These are phyloP conservation scores for Spilosoma lubricipeda DNA, from an alignment of 2,888 invertebrate genomes.

Conservation along the genomic window DNA sequence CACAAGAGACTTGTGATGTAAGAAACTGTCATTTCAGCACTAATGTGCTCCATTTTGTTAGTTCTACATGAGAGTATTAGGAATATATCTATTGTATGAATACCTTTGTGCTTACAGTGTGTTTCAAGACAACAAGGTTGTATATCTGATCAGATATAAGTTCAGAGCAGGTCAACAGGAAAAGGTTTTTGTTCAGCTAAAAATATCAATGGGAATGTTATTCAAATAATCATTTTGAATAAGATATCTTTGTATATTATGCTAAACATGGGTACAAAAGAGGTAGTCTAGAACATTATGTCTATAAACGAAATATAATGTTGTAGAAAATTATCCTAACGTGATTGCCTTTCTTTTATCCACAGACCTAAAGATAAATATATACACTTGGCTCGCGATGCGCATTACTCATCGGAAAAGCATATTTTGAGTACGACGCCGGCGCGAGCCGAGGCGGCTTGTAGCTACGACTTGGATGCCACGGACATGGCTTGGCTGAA, in stretches of 20 bases:
- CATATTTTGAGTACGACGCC: conserved; percentile 95
- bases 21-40: background rate
- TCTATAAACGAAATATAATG: background rate
- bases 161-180: conserved; percentile 22
- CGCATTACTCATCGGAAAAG: conserved; percentile 92
- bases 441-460: conserved; percentile 95
- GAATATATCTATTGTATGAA: background rate
- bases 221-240: background rate
- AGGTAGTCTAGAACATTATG: background rate
- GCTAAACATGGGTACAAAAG: background rate
- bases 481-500: conserved; percentile 96
- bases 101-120: background rate
- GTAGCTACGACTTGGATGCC: conserved; percentile 98
- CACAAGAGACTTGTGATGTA: background rate
- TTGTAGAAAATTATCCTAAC: background rate
- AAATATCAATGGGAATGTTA: background rate
- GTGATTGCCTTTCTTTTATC: background rate
- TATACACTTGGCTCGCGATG: conserved; percentile 95
- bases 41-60: background rate
- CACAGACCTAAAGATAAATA: conserved; percentile 96
- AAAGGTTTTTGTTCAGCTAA: background rate
- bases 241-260: background rate
- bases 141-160: conserved; percentile 19
- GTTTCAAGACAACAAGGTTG: background rate
- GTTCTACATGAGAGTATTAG: background rate